Evolutionary conservation across 1,140 invertebrate genomes (phyloP), one percentile per base, ranked within the genome.

Genomic region (Oreohelix idahoensis): DNA sequence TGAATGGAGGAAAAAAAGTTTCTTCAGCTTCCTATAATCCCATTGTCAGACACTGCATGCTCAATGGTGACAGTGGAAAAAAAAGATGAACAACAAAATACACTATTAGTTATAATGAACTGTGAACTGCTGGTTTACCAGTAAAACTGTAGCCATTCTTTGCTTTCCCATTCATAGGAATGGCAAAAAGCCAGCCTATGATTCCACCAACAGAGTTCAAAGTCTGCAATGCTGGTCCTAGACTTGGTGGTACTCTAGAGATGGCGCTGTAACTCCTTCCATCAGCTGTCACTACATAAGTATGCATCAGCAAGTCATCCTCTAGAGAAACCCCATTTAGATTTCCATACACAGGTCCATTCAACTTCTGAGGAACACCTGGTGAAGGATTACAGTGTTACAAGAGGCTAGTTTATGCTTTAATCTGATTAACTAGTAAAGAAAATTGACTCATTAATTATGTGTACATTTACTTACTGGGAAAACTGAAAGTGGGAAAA

Each of bases 161-260:
- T 0, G 95, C 95, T 20, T 81, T 70, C 17, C 94, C 92, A 5
- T 94, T 94, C 35, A 95, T 93, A 0, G 96, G 95, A 88, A 96
- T 96, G 11, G 98, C 97, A 92, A 99, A 99, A 0, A 99, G 92
- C 96, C 97, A 99, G 17, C 96, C 97, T 74, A 98, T 95, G 0
- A 96, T 94, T 32, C 94, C 94, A 5, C 96, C 96, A 8, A 99
- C 91, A 10, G 96, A 94, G 83, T 95, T 95, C 0, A 98, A 93
- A 32, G 96, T 94, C 90, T 97, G 96, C 84, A 98, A 93, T 87
- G 96, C 95, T 29, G 94, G 94, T 0, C 97, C 97, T 45, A 98
- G 93, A 29, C 93, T 92, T 26, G 94, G 91, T 0, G 95, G 95
- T 2, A 97, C 93, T 77, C 95, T 95, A 1, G 97, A 97, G 29